Evolutionary conservation across 2,888 invertebrate genomes (phyloP), one percentile per base, ranked within the genome.

Genomic region (Himalopsyche anomala): DNA sequence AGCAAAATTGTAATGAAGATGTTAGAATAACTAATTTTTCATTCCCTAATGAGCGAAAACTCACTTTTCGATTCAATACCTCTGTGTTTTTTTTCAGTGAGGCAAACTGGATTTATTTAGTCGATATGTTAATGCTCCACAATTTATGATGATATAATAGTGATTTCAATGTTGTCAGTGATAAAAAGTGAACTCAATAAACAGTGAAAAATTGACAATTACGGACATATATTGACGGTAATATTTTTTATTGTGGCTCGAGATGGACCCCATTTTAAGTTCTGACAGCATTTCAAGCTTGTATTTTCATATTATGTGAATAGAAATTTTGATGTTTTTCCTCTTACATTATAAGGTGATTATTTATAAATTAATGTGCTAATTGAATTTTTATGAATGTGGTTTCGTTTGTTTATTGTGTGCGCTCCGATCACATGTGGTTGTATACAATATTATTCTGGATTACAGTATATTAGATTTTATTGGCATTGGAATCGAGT

Each of bases 271-370:
- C 11, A 36, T 42, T 80, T 80, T 62, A 19, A 28, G 62, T 62
- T 62, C 62, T 62, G 62, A 62, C 62, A 62, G 62, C 62, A 62
- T 62, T 62, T 62, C 62, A 62, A 62, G 62, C 87, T 84, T 88
- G 87, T 88, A 87, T 88, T 86, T 87, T 86, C 86, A 86, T 88
- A 87, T 85, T 85, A 84, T 87, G 87, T 86, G 87, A 87, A 87
- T 88, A 88, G 84, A 86, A 56, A 86, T 85, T 86, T 83, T 88
- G 88, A 86, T 87, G 69, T 84, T 85, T 85, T 86, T 87, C 87
- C 84, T 85, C 84, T 84, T 85, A 83, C 83, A 82, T 62, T 42
- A 84, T 83, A 83, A 85, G 83, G 83, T 55, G 80, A 84, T 87
- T 86, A 87, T 86, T 81, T 80, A 81, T 84, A 86, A 54, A 84